Evolutionary conservation across 2,113 vertebrate genomes (phyloP).

Genomic region (Laterallus jamaicensis): DNA sequence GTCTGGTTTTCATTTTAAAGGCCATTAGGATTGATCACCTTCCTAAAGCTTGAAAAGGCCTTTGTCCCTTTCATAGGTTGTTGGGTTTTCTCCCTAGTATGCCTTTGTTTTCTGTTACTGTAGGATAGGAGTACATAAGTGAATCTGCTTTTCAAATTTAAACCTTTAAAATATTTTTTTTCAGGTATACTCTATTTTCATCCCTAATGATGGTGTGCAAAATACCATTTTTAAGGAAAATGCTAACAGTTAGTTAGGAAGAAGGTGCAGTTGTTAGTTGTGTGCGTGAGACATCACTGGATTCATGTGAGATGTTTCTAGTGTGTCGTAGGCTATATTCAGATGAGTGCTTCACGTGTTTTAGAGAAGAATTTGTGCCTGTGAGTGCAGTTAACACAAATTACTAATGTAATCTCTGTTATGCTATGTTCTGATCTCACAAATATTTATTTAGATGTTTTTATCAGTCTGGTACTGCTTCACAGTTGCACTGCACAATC

Average conservation of each 20-base stretch:
- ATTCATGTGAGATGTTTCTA: neutral
- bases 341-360: neutral
- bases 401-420: neutral
- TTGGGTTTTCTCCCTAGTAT: neutral
- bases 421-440: neutral
- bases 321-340: neutral
- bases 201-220: neutral
- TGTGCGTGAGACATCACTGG: neutral
- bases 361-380: neutral
- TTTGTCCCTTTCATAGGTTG: neutral
- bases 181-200: neutral
- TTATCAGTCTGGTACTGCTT: neutral
- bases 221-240: neutral
- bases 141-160: neutral
- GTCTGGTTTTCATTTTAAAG: neutral
- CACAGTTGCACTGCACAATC: neutral
- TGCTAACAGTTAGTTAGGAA: neutral
- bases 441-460: neutral
- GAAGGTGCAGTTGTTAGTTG: neutral
- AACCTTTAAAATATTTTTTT: neutral
- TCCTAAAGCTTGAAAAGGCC: neutral
- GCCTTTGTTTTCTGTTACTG: neutral
- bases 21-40: neutral
- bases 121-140: accelerated
- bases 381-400: neutral